Conservation (phyloP, 2,797 vertebrate species). For the Lophius americanus region DNA sequence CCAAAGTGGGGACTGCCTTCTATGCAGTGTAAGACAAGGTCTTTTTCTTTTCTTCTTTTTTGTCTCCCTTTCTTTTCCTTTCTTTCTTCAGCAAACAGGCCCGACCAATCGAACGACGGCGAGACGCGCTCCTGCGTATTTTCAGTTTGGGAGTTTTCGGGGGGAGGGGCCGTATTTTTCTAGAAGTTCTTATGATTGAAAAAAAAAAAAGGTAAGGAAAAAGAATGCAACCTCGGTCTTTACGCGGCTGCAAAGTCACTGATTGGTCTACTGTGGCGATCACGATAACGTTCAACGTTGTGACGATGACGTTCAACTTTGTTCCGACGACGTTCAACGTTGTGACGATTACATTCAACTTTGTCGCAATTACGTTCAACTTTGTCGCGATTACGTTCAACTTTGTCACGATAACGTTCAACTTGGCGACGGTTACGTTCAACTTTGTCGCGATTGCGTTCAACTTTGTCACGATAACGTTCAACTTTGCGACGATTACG, state of each 20-base stretch:
- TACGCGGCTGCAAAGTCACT: slow-evolving; percentile 94
- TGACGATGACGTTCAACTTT: slow-evolving; percentile 78
- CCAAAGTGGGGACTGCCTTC: slow-evolving; percentile 99
- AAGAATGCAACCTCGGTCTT: slow-evolving; percentile 86
- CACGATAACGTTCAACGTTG: slow-evolving; percentile 75
- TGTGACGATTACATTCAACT: too few species aligned
- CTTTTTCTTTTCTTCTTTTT: slow-evolving; percentile 79
- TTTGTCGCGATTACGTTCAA: too few species aligned
- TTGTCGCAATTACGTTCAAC: too few species aligned
- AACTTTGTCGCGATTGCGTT: too few species aligned
- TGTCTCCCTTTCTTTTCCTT: too few species aligned
- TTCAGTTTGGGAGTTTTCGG: slow-evolving; percentile 75
- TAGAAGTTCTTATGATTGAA: slow-evolving; percentile 79
- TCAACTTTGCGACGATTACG: too few species aligned
- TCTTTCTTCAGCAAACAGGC: slow-evolving; percentile 81
- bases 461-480: too few species aligned
- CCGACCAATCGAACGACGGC: slow-evolving; percentile 85
- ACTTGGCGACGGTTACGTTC: too few species aligned
- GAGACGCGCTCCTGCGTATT: slow-evolving; percentile 84
- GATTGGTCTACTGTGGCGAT: slow-evolving; percentile 92
- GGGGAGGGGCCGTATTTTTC: slow-evolving; percentile 78
- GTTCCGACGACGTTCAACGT: too few species aligned
- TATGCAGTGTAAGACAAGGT: slow-evolving; percentile 98
- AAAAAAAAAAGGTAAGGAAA: slow-evolving; percentile 51
- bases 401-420: too few species aligned